phyloP scores from a whole-genome alignment of 2,888 invertebrate species.

The Agrypnus murinus region DNA sequence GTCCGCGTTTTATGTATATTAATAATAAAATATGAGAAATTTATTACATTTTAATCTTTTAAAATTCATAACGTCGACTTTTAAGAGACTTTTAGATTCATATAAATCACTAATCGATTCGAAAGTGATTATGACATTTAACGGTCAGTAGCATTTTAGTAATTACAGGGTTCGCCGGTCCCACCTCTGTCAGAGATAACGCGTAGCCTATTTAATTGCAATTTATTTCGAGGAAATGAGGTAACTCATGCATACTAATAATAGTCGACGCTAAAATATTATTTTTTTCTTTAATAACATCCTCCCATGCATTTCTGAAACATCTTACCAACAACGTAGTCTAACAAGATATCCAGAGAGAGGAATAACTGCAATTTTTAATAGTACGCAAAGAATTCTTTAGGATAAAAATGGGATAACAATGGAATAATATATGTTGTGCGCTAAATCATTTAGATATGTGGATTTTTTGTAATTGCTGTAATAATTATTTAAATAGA shows the following conservation, averaged over 20 bases:
- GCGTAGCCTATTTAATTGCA: conserved; percentile 45
- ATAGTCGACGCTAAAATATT: not conserved
- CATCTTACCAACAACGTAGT: no score
- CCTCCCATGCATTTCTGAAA: conserved; percentile 12
- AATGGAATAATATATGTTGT: no score
- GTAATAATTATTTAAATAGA: no score
- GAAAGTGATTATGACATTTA: conserved; percentile 55
- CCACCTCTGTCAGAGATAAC: conserved; percentile 46
- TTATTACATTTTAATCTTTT: conserved; percentile 29
- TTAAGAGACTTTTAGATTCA: conserved; percentile 33
- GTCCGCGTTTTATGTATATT: conserved; percentile 17
- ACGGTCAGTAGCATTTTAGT: conserved; percentile 47
- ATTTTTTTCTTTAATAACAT: conserved; percentile 15
- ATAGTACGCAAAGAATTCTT: no score
- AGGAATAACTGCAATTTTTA: no score
- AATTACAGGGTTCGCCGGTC: conserved; percentile 52
- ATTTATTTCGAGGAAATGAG: conserved; percentile 43
- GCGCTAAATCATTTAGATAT: no score
- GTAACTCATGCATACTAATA: conserved; percentile 29
- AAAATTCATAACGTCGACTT: conserved; percentile 23
- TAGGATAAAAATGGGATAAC: no score
- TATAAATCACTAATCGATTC: conserved; percentile 54
- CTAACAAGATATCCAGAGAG: no score
- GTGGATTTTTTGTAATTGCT: no score
- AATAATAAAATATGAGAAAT: conserved; percentile 21